phyloP scores from a whole-genome alignment of 2,888 invertebrate species.

The Drosophila antonietae region DNA sequence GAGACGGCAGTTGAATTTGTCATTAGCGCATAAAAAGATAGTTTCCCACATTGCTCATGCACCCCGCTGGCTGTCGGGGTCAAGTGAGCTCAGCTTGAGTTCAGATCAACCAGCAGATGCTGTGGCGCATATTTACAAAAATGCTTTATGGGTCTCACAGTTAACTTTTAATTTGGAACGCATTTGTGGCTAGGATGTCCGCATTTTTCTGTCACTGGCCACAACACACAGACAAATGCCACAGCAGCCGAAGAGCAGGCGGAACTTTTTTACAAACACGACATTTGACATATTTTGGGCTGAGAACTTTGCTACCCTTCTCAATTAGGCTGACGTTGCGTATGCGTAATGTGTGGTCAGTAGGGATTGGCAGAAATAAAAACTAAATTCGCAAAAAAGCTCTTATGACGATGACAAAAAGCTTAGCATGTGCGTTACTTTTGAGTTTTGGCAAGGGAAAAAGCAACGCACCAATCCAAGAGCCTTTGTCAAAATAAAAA shows the following conservation, averaged over 20 bases:
- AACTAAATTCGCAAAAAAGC: conserved; percentile 46
- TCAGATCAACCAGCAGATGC: neutral
- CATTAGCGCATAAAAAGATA: conserved; percentile 32
- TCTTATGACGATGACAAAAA: conserved; percentile 58
- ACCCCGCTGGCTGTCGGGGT: conserved; percentile 1
- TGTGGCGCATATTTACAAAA: conserved; percentile 22
- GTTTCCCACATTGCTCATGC: conserved; percentile 25
- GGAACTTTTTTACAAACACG: conserved; percentile 42
- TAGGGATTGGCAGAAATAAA: conserved; percentile 14
- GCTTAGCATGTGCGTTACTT: conserved; percentile 47
- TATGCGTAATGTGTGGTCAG: conserved; percentile 66
- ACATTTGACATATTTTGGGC: conserved; percentile 74
- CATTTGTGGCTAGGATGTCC: conserved; percentile 24
- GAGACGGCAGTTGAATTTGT: conserved; percentile 38
- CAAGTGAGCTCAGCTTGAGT: conserved; percentile 11
- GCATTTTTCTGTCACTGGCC: conserved; percentile 56
- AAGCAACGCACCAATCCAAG: conserved; percentile 33
- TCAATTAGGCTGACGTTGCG: conserved; percentile 77
- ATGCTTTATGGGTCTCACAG: conserved; percentile 20
- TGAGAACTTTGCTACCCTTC: conserved; percentile 71
- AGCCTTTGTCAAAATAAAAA: conserved; percentile 57
- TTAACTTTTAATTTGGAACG: conserved; percentile 51
- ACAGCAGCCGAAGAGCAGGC: conserved; percentile 29
- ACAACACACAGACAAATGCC: conserved; percentile 19
- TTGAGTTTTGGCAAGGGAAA: conserved; percentile 55